Evolutionary conservation across 2,113 vertebrate species (phyloP).

Genomic region (Chaetodon auriga): DNA sequence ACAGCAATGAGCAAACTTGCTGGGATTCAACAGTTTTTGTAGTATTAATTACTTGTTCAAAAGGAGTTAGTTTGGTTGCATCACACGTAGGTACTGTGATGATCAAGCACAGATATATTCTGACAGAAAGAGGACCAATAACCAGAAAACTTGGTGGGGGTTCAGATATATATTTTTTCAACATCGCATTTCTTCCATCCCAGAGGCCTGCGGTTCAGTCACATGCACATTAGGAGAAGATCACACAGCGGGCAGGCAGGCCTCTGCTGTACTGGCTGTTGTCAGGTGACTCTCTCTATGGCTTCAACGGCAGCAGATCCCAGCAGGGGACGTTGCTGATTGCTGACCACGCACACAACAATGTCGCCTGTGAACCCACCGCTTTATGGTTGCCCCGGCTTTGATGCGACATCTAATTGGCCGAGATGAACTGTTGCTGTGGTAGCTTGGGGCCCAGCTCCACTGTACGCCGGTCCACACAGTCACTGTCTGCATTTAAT

Average conservation of each 20-base stretch:
- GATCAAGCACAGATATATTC: slow-evolving; percentile 62
- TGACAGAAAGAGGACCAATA: slow-evolving; percentile 65
- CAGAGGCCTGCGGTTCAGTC: slow-evolving; percentile 58
- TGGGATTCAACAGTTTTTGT: slow-evolving; percentile 24
- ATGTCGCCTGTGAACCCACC: slow-evolving; percentile 76
- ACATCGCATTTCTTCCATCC: slow-evolving; percentile 57
- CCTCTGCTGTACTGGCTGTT: slow-evolving; percentile 65
- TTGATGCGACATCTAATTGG: slow-evolving; percentile 84
- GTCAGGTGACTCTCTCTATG: slow-evolving; percentile 79
- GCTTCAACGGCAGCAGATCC: slow-evolving; percentile 65
- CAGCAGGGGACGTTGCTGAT: slow-evolving; percentile 81
- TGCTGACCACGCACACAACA: slow-evolving; percentile 82
- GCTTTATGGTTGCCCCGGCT: slow-evolving; percentile 72
- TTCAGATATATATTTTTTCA: slow-evolving; percentile 43
- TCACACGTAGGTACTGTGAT: slow-evolving; percentile 31
- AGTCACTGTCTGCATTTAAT: slow-evolving; percentile 77
- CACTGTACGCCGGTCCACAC: slow-evolving; percentile 73
- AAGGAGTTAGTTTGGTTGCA: slow-evolving; percentile 52
- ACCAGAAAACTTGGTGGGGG: slow-evolving; percentile 53
- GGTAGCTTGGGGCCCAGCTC: slow-evolving; percentile 75
- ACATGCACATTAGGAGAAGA: slow-evolving; percentile 71
- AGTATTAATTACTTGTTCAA: slow-evolving; percentile 50
- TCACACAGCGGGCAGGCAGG: slow-evolving; percentile 73
- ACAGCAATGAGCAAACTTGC: slow-evolving; percentile 27
- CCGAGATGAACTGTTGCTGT: slow-evolving; percentile 81